Base-by-base conservation (phyloP, 2,888 invertebrate species). In the Andrena minutula region DNA sequence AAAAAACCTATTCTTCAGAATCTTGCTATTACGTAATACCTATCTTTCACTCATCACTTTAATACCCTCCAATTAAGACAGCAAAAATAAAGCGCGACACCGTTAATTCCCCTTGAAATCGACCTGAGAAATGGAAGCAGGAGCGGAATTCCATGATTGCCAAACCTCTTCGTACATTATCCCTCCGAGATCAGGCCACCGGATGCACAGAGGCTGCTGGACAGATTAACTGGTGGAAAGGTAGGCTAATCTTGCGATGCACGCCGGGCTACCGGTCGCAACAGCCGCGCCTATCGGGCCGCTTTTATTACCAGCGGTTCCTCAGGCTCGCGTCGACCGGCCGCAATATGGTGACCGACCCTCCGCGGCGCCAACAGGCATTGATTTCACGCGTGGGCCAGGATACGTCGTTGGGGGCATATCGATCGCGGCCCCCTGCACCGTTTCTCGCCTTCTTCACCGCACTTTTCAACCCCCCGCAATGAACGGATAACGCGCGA, bases 181-280 rank as follows among this genome's bases (percentile, higher is more conserved):
- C 10, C 10, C 10, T 10, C 10, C 35, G 35, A 35, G 41, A 41
- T 12, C 41, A 4, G 41, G 4, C 12, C 12, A 41, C 12, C 41
- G 12, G 4, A 41, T 12, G 41, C 41, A 4, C 41, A 12, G 12
- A 41, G 12, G 12, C 12, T 41, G 41, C 12, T 4, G 4, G 41
- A 85, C 88, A 87, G 86, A 85, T 76, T 81, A 81, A 75, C 79
- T 80, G 78, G 60, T 63, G 32, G 83, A 81, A 73, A 72, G 82
- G 75, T 77, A 82, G 83, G 79, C 85, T 88, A 74, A 88, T 89
- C 87, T 87, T 88, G 88, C 87, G 87, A 85, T 82, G 79, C 77
- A 69, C 78, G 79, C 71, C 23, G 56, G 78, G 83, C 86, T 84
- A 87, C 81, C 83, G 79, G 71, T 79, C 65, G 47, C 10, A 60